Percentiles rank a stretch among this genome's conserved stretches.
Conservation (phyloP, 2,888 invertebrate species). For the Zele albiditarsus region DNA sequence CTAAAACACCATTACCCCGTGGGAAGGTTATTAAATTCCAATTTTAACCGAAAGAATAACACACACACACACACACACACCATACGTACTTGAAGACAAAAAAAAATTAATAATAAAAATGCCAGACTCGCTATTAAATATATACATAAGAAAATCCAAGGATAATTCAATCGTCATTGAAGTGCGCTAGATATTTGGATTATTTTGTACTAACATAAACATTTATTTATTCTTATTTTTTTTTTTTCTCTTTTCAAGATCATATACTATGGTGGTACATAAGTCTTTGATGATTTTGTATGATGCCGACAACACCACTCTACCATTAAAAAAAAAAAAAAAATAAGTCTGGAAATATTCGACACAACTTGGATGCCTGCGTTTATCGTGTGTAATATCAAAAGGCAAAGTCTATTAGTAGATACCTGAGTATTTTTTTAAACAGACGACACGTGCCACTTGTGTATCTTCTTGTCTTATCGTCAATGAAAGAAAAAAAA, state of each 20-base stretch:
- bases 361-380: conserved; percentile 6
- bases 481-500: conserved; percentile 42
- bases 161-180: conserved; percentile 17
- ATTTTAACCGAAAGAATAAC: conserved; percentile 3
- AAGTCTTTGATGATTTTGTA: conserved; percentile 16
- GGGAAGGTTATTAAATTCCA: conserved; percentile 32
- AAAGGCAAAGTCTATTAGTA: conserved; percentile 37
- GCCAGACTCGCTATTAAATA: background rate
- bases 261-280: background rate
- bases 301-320: background rate
- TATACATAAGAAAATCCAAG: conserved; percentile 7
- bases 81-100: background rate
- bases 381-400: conserved; percentile 35
- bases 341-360: conserved; percentile 19
- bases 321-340: conserved; percentile 5
- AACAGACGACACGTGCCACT: conserved; percentile 62
- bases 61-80: background rate
- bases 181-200: background rate
- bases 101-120: conserved; percentile 4
- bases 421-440: conserved; percentile 16
- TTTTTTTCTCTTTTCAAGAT: background rate
- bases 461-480: conserved; percentile 54
- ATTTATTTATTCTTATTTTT: background rate
- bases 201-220: background rate
- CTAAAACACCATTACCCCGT: conserved; percentile 8